These are phyloP conservation scores for Anolis apletophallus DNA, from an alignment of 2,797 vertebrate species.

Conservation along the genomic window DNA sequence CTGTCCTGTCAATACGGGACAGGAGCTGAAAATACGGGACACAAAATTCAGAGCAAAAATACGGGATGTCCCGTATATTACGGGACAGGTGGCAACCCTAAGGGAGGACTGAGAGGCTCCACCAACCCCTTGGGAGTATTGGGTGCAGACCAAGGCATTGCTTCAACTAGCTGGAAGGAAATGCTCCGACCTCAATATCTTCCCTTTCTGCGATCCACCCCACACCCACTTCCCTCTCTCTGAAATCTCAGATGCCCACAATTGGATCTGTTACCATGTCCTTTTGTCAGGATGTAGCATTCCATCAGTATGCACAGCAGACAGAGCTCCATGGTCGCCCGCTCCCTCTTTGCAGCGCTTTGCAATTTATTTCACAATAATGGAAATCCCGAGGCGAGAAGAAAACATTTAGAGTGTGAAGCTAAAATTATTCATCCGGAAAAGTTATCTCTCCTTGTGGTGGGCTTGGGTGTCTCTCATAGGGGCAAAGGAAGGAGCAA, in stretches of 20 bases:
- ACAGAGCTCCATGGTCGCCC: not conserved
- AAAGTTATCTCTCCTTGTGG: not conserved
- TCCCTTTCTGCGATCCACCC: not conserved
- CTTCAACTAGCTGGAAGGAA: not conserved
- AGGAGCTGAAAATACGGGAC: too few species aligned
- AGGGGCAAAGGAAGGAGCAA: not conserved
- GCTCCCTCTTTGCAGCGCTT: not conserved
- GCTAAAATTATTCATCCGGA: conserved; percentile 3
- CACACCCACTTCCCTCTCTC: too few species aligned
- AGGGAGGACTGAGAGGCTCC: too few species aligned
- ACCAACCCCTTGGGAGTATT: too few species aligned
- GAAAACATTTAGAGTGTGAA: not conserved
- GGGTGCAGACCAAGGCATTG: too few species aligned
- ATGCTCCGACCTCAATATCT: not conserved
- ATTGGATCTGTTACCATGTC: not conserved
- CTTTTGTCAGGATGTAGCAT: not conserved
- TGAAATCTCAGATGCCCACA: not conserved
- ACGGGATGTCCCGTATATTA: too few species aligned
- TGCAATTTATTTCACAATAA: not conserved
- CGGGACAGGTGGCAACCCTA: too few species aligned
- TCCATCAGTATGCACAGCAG: conserved; percentile 12
- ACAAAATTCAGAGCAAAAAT: too few species aligned
- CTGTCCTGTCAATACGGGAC: too few species aligned
- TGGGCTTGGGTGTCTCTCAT: not conserved
- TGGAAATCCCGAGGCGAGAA: not conserved